Percentiles rank a stretch among this genome's conserved stretches.
Evolutionary conservation across 2,888 invertebrate species (phyloP).

Genomic region (Imbricaverruca yamaguchii): DNA sequence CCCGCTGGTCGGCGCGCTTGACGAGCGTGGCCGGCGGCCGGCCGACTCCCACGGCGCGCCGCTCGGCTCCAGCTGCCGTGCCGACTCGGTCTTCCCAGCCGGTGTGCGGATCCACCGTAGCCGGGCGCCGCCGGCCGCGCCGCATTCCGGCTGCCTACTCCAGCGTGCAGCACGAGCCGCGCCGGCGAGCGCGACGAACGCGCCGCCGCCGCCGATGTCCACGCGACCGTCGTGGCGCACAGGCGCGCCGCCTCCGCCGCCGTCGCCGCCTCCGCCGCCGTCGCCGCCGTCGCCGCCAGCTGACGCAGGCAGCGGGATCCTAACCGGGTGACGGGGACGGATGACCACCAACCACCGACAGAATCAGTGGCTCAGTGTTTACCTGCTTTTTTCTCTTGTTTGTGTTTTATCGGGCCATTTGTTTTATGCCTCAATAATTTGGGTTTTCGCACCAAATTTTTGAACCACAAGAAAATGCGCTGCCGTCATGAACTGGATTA

Average conservation of each 20-base stretch:
- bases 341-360: too few species aligned
- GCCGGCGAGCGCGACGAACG: conserved; percentile 5
- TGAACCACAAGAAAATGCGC: too few species aligned
- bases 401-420: too few species aligned
- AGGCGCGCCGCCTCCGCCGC: neutral
- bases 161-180: neutral
- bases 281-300: neutral
- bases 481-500: too few species aligned
- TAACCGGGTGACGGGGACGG: too few species aligned
- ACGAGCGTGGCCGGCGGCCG: neutral
- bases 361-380: too few species aligned
- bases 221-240: neutral
- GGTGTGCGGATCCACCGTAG: neutral
- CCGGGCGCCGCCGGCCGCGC: neutral
- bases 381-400: too few species aligned
- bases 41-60: neutral
- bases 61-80: neutral
- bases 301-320: too few species aligned
- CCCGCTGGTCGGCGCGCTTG: too few species aligned
- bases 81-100: neutral
- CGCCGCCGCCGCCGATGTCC: neutral
- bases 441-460: too few species aligned
- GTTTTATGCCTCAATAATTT: too few species aligned
- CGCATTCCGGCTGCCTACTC: neutral
- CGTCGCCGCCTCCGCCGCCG: neutral